These are phyloP conservation scores for Abrostola triplasia DNA, from an alignment of 2,888 invertebrate species.

Conservation along the genomic window DNA sequence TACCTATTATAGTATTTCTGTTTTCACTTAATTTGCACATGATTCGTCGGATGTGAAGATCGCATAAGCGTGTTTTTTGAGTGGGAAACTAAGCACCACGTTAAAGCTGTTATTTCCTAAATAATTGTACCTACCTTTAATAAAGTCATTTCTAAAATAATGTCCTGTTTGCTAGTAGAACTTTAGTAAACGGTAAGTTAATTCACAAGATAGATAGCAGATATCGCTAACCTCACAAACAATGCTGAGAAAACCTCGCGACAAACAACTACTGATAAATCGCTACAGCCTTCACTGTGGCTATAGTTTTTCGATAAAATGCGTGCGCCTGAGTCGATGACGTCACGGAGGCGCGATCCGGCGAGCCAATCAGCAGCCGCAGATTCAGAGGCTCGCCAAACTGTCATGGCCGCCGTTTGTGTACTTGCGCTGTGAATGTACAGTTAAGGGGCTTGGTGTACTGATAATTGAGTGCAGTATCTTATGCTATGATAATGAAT, in stretches of 20 bases:
- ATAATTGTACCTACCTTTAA: not conserved
- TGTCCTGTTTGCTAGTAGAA: no score
- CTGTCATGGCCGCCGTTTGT: constrained; percentile 72
- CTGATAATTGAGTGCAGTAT: constrained; percentile 36
- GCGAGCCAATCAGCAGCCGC: constrained; percentile 70
- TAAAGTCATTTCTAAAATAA: not conserved
- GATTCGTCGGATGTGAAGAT: no score
- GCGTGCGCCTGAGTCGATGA: constrained; percentile 71
- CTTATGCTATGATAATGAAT: constrained; percentile 23
- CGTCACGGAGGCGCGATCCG: constrained; percentile 78
- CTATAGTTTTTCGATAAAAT: constrained; percentile 65
- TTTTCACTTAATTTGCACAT: no score
- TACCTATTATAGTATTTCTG: no score
- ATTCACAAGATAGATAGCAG: not conserved
- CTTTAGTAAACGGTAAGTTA: no score
- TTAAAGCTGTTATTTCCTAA: no score
- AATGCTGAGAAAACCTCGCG: constrained; percentile 13
- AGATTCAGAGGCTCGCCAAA: constrained; percentile 75
- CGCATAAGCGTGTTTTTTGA: no score
- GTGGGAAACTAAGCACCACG: no score
- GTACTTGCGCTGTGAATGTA: constrained; percentile 55
- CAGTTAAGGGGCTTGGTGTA: constrained; percentile 28
- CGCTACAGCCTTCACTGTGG: constrained; percentile 64
- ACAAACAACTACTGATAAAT: constrained; percentile 42
- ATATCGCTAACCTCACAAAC: not conserved